Base-by-base conservation (phyloP, 2,113 vertebrate species). In the Microtus richardsoni region DNA sequence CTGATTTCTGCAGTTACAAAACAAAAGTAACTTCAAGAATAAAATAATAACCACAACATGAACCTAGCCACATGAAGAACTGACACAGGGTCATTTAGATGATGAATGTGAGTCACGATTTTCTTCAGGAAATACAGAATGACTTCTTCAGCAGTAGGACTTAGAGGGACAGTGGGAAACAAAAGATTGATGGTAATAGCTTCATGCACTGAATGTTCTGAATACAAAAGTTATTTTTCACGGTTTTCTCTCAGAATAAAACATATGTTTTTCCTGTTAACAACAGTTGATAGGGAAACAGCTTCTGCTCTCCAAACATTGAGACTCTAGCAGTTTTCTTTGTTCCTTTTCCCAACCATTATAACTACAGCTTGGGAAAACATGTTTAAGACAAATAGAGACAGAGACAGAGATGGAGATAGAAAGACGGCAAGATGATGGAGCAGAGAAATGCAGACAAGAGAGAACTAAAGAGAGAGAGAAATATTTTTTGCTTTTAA, bases 261-360 rank as follows among this genome's bases (percentile, higher is more conserved):
- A 96, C 87, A 22, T 70, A 68, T 33, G 7, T 91, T 93, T 79
- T 93, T 79, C n/a, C 28, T 77, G 87, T 8, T 94, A 87, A 60
- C 36, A 13, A 80, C 21, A 88, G 12, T 91, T 71, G 33, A 44
- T 41, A 91, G 71, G 10, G 90, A 94, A 95, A 88, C 84, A 91
- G n/a, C 44, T 93, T 93, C 13, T 52, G 21, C 47, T 93, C 75
- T 85, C n/a, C 93, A 87, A 39, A 77, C 36, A 80, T 16, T 54
- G 8, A 91, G 33, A 26, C 58, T 85, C 80, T 7, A 88, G 19
- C 24, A 33, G 84, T 89, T 94, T 41, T 93, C 44, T 87, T 7
- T 68, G 24, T 64, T 21, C 1, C 19, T 91, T 68, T 91, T 70
- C 28, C n/a, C 66, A 89, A 75, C 33, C 11, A 82, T 73, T 89